Base-by-base conservation (phyloP, 1,140 invertebrate genomes). In the Diorhabda elongata region DNA sequence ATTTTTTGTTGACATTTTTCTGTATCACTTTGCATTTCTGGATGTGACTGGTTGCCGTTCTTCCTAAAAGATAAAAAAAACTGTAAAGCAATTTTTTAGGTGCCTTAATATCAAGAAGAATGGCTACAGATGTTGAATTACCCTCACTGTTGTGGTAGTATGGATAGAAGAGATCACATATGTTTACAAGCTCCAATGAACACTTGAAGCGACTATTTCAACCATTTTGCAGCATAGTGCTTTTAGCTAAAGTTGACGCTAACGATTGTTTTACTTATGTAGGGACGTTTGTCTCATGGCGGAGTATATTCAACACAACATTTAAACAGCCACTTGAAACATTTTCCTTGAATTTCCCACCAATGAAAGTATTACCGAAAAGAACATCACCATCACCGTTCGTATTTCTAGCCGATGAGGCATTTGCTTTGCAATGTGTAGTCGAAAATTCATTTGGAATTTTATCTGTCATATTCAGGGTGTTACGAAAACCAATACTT, bases 141-240 rank as follows among this genome's bases (percentile, higher is more conserved):
- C 69, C 82, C 81, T 11, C 74, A 81, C 71, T 83, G 82, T 66
- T 66, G 80, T 45, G 82, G 81, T 9, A 77, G 79, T 26, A 72
- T 84, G 5, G 82, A 83, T 74, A 80, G 82, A 41, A 83, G 82
- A 70, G 11, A 11, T 11, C 81, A 74, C 56, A 68, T 72, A 58
- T 52, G 67, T 11, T 57, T 75, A 44, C 63, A 47, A 47, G 45
- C 45, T 47, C 45, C 45, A 67, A 69, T 64, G 58, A 66, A 65
- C 5, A 67, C 60, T 11, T 68, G 71, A 63, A 61, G 59, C 4
- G 64, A 68, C 41, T 72, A 61, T 70, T 74, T 65, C 61, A 72
- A 73, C 60, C 70, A 64, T 42, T 56, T 5, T 47, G 8, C 47
- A 66, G 64, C 47, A 67, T 44, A 3, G 65, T 59, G 3, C 43